Conservation (phyloP, 2,888 invertebrate genomes). For the Oegoconia quadripuncta region DNA sequence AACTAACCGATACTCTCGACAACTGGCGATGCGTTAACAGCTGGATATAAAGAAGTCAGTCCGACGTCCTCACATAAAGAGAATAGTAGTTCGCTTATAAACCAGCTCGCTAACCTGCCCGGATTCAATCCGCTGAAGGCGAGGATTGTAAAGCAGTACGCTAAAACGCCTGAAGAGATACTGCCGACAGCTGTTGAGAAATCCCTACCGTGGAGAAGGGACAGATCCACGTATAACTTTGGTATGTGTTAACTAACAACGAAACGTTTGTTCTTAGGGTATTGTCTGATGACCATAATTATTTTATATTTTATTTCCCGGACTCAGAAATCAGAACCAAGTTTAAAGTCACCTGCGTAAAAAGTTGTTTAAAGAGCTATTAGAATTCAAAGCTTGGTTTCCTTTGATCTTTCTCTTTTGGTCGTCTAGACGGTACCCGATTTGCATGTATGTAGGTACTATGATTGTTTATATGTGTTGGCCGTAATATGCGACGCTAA, state of each 20-base stretch:
- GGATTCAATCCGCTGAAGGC: slow-evolving; percentile 85
- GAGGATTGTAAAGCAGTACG: slow-evolving; percentile 84
- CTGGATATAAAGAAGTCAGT: slow-evolving; percentile 76
- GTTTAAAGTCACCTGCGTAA: too few species aligned
- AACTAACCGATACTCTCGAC: slow-evolving; percentile 61
- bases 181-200: slow-evolving; percentile 88
- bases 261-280: slow-evolving; percentile 38
- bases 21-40: slow-evolving; percentile 65
- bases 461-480: too few species aligned
- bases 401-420: too few species aligned
- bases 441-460: too few species aligned
- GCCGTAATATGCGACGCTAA: too few species aligned
- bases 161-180: slow-evolving; percentile 80
- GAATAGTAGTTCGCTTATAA: slow-evolving; percentile 84
- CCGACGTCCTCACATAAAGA: slow-evolving; percentile 79
- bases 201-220: slow-evolving; percentile 91
- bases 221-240: slow-evolving; percentile 84
- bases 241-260: slow-evolving; percentile 79
- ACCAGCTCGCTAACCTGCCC: slow-evolving; percentile 83
- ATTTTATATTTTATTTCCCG: slow-evolving; percentile 12
- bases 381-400: too few species aligned
- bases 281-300: slow-evolving; percentile 47
- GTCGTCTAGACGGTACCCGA: too few species aligned
- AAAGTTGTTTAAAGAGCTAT: too few species aligned
- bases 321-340: too few species aligned